Base-by-base conservation (phyloP, 2,797 vertebrate genomes). In the Phaenicophaeus curvirostris region DNA sequence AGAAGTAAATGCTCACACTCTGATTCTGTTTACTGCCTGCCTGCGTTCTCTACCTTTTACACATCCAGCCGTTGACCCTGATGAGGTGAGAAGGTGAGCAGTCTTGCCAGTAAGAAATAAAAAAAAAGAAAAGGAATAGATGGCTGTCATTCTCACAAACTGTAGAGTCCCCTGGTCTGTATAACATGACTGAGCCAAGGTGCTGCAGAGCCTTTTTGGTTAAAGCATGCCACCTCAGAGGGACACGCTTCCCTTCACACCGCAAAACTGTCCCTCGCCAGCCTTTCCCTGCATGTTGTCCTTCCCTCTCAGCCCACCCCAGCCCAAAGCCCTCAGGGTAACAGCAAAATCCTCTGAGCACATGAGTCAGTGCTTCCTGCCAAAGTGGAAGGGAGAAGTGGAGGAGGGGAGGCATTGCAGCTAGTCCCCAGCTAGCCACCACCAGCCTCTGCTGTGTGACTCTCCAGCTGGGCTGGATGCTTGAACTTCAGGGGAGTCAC, bases 351-450 rank as follows among this genome's bases (percentile, higher is more conserved):
- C 18, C 31, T 0, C 21, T 19, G 1, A 82, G 35, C 2, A 2
- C 7, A 1, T 0, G 0, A 55, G 13, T 12, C 14, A 27, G 61
- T 0, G 1, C 19, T 62, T 21, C 41, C 19, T 1, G 2, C n/a
- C 5, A 5, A 73, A 62, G 54, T 2, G 2, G 20, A 76, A 76
- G 24, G 17, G 35, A 51, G 11, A 41, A 35, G 75, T 0, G 2
- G 11, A 89, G 9, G 5, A 73, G 28, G 10, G 73, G 69, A 77
- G 50, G 46, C 3, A 4, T n/a, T 2, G 2, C 0, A 1, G 48
- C 4, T 1, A 18, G 20, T 67, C 5, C 31, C 54, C 35, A 57
- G 88, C 44, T 78, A 84, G 51, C 23, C 50, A 8, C 41, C 12
- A 2, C 58, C 77, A 65, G 6, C 5, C 27, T 25, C 39, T 30